Evolutionary conservation across 2,113 vertebrate species (phyloP), one percentile per base, ranked within the genome.

Genomic region (Bubo scandiacus): DNA sequence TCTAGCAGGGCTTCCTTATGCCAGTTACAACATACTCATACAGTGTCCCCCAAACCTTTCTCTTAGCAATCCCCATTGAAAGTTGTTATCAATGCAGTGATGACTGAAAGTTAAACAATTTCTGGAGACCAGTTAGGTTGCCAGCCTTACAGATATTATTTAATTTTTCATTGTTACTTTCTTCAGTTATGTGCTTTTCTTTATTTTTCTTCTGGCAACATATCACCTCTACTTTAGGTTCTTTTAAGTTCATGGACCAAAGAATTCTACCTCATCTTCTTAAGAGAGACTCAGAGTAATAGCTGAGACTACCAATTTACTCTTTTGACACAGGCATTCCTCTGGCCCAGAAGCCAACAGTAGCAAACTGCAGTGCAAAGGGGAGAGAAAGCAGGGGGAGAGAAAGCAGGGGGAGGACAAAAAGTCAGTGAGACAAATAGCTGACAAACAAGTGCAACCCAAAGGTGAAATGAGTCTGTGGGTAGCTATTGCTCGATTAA

Each of bases 131-230:
- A 77, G 66, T 71, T 81, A 75, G 16, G 22, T 92, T 92, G 90
- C 79, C 88, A 92, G 63, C 65, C 94, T 85, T 72, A 85, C 57
- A 87, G 72, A 58, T 90, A 90, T 92, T 97, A 91, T 94, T 97
- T 95, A 72, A 82, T 88, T 94, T 96, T 68, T 89, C 92, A 79
- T 71, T 88, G 58, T 94, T 94, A 92, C 68, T 95, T 71, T 88
- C 81, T 94, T 96, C 96, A 81, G 90, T 94, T 89, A 85, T 61
- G 51, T 75, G 43, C 0, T 1, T 14, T 54, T 45, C 19, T 87
- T 88, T 87, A 30, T 86, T 73, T 93, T 89, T 49, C 52, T 83
- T 94, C 55, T 71, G 47, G 78, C 55, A 82, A 63, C 19, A 3
- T 30, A 61, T 40, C 11, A 43, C 27, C 54, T 74, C 47, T 82